Base-by-base conservation (phyloP, 2,888 invertebrate genomes). In the Pyrochroa serraticornis region DNA sequence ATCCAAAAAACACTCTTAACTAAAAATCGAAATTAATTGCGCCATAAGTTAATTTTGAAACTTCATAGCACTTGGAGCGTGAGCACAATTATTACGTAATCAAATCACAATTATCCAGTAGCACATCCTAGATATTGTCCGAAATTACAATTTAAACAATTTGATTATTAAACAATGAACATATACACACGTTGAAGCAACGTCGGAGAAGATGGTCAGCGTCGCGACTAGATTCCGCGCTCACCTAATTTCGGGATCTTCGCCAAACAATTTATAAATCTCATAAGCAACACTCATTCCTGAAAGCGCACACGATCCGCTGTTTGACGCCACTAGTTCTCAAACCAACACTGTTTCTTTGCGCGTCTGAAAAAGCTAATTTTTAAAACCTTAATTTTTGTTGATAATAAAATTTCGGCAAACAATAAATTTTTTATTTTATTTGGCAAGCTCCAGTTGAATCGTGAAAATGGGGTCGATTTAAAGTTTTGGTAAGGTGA, bases 201-300 rank as follows among this genome's bases (percentile, higher is more conserved):
- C 50, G 50, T 59, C 37, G 55, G 66, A 64, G 59, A 66, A 65
- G 66, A 59, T 64, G 63, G 64, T 58, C 64, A 54, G 51, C 62
- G 65, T 67, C 67, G 67, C 63, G 62, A 65, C 64, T 65, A 65
- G 67, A 62, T 63, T 68, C 58, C 62, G 57, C 58, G 67, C 69
- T 67, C 64, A 68, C 62, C 69, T 66, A 67, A 70, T 62, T 68
- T 69, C 66, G 70, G 71, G 71, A 70, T 64, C 58, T 53, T 49
- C 60, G 71, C 72, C 72, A 72, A 72, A 68, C 65, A 66, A 65
- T 65, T 68, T 65, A 65, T 65, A 68, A 68, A 68, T 66, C 65
- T 59, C 55, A 66, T 60, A 60, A 53, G 54, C 60, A 56, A 58
- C 55, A 57, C 60, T 65, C 61, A 58, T 56, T 58, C 54, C 59